Evolutionary conservation across 2,113 vertebrate species (phyloP).

Genomic region (Nothocercus nigrocapillus): DNA sequence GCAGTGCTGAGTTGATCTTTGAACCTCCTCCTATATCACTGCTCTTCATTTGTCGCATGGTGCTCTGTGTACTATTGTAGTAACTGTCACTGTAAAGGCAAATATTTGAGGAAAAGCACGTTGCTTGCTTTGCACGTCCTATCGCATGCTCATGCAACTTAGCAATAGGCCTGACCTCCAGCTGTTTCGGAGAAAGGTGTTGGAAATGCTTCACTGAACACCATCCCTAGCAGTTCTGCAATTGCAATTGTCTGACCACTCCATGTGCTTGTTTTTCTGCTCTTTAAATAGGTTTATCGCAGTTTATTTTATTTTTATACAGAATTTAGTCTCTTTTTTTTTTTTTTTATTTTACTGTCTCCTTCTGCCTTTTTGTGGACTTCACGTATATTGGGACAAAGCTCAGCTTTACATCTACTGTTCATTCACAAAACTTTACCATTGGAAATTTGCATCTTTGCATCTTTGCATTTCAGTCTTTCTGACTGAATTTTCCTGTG

Average conservation of each 20-base stretch:
- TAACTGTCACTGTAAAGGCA: not conserved
- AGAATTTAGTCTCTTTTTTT: not conserved
- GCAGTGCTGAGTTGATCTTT: not conserved
- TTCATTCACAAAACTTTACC: constrained; percentile 12
- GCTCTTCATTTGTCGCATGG: not conserved
- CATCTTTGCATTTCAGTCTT: not conserved
- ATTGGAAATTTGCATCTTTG: not conserved
- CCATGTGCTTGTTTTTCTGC: not conserved
- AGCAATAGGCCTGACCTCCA: not conserved
- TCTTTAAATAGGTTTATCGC: not conserved
- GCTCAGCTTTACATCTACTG: not conserved
- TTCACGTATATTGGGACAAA: not conserved
- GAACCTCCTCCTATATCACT: not conserved
- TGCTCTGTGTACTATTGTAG: not conserved
- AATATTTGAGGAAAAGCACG: not conserved
- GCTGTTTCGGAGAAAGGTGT: not conserved
- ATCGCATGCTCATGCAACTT: not conserved
- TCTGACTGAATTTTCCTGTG: constrained; percentile 36
- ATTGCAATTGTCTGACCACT: not conserved
- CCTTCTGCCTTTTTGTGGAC: not conserved
- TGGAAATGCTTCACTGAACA: not conserved
- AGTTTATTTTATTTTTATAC: not conserved
- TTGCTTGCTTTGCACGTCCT: not conserved
- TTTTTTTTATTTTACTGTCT: not conserved
- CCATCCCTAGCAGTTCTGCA: not conserved